Base-by-base conservation (phyloP, 2,113 vertebrate species). In the Procavia capensis region DNA sequence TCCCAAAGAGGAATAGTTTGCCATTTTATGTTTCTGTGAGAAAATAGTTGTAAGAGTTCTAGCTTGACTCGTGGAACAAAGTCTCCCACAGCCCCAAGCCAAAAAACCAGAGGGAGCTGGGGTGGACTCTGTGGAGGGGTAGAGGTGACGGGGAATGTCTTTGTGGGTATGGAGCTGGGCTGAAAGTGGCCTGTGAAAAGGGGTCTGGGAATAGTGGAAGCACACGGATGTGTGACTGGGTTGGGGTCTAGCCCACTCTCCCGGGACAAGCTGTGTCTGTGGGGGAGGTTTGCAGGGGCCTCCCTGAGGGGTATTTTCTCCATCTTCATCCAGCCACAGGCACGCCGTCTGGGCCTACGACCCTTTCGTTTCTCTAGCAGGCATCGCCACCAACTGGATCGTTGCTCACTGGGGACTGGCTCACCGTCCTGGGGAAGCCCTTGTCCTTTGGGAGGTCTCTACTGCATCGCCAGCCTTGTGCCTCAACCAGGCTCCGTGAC, bases 321-420 rank as follows among this genome's bases (percentile, higher is more conserved):
- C 2, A 0, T 66, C 61, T 25, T 39, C 25, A 34, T 31, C 20
- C 0, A 20, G 70, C 50, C 41, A 36, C 25, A 66, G 45, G 80
- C 17, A 5, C 19, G 36, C 57, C 34, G 8, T 2, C 36, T 2
- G 9, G 2, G 47, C 3, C 9, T 54, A 9, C 1, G 10, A 1
- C 25, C 13, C 66, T 47, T 43, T 59, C 27, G 3, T 24, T 92
- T 84, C 82, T 64, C 70, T 59, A 5, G 47, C 66, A 82, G 59
- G 34, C 74, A 29, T 61, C 1, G 0, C 1, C 24, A 36, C 59
- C 63, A 14, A 3, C 1, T n/a, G 34, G 50, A 0, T 4, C 16
- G 14, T 47, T 85, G 66, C 9, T 14, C 41, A 2, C 10, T 24
- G 63, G 20, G 9, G 57, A 34, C 17, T 31, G 41, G 75, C n/a